A percentile compares a stretch with the other conserved stretches of the same genome.
Conservation (phyloP, 2,797 vertebrate genomes). For the Lutjanus campechanus region DNA sequence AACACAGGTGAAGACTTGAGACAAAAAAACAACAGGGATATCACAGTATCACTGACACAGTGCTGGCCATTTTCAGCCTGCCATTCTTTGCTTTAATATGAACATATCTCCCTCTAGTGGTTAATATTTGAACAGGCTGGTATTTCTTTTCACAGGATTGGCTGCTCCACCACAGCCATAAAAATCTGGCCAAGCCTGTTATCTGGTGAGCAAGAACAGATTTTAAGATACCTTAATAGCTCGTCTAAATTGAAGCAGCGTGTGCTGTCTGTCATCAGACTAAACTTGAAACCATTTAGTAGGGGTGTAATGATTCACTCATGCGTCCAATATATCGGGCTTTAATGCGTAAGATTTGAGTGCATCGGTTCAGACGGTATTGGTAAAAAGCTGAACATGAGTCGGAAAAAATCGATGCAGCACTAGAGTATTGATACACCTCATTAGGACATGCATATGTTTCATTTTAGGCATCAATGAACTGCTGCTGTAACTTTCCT, state of each 20-base stretch:
- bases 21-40: neutral
- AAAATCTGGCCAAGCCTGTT: neutral
- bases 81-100: slow-evolving; percentile 28
- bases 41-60: neutral
- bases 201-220: neutral
- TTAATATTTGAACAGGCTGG: slow-evolving; percentile 28
- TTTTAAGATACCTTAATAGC: neutral
- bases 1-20: neutral
- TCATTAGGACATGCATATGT: too few relatives aligned
- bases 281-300: neutral
- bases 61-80: slow-evolving; percentile 21
- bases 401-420: too few relatives aligned
- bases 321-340: too few relatives aligned
- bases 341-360: too few relatives aligned
- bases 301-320: too few relatives aligned
- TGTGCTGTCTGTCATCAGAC: too few relatives aligned
- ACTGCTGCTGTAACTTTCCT: too few relatives aligned
- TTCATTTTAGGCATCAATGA: too few relatives aligned
- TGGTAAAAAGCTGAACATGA: too few relatives aligned
- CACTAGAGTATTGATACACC: too few relatives aligned
- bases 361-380: too few relatives aligned
- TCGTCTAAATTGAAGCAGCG: neutral
- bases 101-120: slow-evolving; percentile 78
- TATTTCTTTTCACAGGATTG: neutral
- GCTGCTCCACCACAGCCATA: neutral